These are phyloP conservation scores for Heliornis fulica DNA, from an alignment of 2,113 vertebrate genomes.

Conservation along the genomic window DNA sequence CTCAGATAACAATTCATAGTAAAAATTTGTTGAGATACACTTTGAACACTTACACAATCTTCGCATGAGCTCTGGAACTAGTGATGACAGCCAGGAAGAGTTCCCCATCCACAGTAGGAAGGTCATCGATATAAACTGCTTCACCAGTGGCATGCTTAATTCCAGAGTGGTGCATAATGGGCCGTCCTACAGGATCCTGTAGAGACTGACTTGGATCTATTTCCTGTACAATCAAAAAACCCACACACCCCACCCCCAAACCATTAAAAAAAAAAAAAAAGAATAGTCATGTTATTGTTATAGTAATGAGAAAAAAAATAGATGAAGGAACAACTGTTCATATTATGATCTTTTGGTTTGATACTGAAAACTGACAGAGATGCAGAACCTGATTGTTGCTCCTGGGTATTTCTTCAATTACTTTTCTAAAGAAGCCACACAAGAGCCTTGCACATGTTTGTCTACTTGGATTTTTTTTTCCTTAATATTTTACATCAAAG, in stretches of 20 bases:
- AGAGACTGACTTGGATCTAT: constrained; percentile 68
- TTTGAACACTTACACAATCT: constrained; percentile 77
- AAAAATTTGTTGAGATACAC: background rate
- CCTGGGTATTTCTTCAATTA: background rate
- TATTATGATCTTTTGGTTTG: background rate
- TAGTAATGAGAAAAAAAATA: background rate
- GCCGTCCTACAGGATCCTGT: constrained; percentile 85
- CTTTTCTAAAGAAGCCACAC: background rate
- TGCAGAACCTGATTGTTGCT: background rate
- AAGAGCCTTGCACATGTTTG: rapidly evolving
- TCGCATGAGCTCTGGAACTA: constrained; percentile 85
- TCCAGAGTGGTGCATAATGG: constrained; percentile 85
- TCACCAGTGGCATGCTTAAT: constrained; percentile 88
- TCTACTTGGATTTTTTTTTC: background rate
- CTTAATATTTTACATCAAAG: background rate
- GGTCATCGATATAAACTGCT: constrained; percentile 87
- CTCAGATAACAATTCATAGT: background rate
- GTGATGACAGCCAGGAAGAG: constrained; percentile 84
- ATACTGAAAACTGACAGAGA: background rate
- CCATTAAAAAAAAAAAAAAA: background rate
- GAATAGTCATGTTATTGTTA: background rate
- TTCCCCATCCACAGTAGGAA: constrained; percentile 81
- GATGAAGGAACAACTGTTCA: background rate
- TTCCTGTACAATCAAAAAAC: constrained; percentile 61
- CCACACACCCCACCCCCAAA: background rate